phyloP scores from a whole-genome alignment of 2,113 vertebrate species.

The Pantherophis guttatus region DNA sequence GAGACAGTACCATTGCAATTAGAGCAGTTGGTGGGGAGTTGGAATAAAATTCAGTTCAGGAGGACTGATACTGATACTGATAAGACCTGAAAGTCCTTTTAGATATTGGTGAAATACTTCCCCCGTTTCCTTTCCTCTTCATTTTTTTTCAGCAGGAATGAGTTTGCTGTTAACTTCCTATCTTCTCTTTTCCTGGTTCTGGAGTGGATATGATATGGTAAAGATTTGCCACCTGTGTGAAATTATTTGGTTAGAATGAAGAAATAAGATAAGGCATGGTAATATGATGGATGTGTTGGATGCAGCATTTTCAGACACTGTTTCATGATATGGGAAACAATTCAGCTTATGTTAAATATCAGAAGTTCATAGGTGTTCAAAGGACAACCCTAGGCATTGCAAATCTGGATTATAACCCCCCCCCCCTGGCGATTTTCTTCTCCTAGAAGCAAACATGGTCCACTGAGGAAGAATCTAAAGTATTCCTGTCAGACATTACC shows the following conservation, averaged over 20 bases:
- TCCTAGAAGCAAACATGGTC: not conserved
- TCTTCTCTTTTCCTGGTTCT: not conserved
- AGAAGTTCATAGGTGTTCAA: not conserved
- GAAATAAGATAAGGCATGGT: not conserved
- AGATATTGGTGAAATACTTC: not conserved
- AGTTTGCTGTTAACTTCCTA: not conserved
- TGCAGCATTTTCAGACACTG: not conserved
- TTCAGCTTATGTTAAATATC: not conserved
- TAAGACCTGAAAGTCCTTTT: not conserved
- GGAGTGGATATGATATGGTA: not conserved
- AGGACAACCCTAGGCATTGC: not conserved
- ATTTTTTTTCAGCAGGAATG: not conserved
- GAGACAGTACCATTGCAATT: not conserved
- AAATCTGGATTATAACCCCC: not conserved
- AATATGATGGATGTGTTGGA: not conserved
- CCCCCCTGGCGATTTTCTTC: not conserved
- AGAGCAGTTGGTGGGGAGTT: not conserved
- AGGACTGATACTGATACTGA: not conserved
- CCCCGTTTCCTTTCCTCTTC: not conserved
- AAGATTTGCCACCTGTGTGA: not conserved
- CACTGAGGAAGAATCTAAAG: not conserved
- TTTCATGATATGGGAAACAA: not conserved
- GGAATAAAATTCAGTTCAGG: not conserved
- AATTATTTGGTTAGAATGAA: not conserved
- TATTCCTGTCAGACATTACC: not conserved